Base-by-base conservation (phyloP, 2,797 vertebrate genomes). In the Uromys caudimaculatus region DNA sequence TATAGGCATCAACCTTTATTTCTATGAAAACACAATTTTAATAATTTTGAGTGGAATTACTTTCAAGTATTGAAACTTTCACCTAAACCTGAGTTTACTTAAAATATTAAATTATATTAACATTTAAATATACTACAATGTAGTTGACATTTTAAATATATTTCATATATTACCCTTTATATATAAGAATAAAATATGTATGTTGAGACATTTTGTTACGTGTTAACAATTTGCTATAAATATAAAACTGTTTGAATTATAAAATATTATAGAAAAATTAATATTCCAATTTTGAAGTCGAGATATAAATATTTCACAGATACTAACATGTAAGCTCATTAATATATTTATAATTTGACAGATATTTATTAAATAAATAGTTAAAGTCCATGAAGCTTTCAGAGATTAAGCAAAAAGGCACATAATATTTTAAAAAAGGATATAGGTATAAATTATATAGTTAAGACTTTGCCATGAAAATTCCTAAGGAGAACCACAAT, bases 321-420 rank as follows among this genome's bases (percentile, higher is more conserved):
- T 75, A 62, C n/a, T 82, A 47, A 75, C 3, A 81, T 35, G 82
- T 60, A 32, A 90, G 13, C 0, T 92, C 14, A 58, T 84, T 84
- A 83, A 81, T 62, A 38, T 84, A 24, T 38, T 84, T 83, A 75
- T 95, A 96, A 95, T 71, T 64, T 82, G 85, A 94, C 41, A 84
- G 16, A 82, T 81, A 9, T 67, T 97, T 58, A 73, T 50, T 41
- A 96, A 47, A 47, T 67, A 71, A 88, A 2, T 88, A 87, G 29
- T 56, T 78, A 84, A 83, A 79, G 32, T 29, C 44, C 29, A 13
- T 54, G 58, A 90, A 92, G 67, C 17, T 82, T 60, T 77, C 14
- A 47, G 29, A 27, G 50, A n/a, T 29, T 56, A 83, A 24, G 9
- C 58, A 87, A 84, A 75, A 71, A 50, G 84, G 69, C 77, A 14